A percentile compares a stretch with the other conserved stretches of the same genome.
Conservation (phyloP, 2,797 vertebrate species). For the Molossus molossus region DNA sequence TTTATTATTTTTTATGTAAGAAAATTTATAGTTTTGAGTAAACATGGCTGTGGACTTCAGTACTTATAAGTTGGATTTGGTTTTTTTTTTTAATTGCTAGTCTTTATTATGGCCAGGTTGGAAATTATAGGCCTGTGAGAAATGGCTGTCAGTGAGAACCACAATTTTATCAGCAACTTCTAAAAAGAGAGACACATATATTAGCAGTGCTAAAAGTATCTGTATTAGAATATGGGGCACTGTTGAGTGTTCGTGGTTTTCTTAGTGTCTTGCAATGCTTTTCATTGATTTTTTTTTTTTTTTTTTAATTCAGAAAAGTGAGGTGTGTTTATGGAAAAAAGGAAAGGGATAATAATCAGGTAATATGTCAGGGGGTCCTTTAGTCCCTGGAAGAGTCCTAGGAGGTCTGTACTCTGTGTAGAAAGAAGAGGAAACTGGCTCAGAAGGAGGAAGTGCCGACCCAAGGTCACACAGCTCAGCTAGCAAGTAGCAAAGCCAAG, state of each 20-base stretch:
- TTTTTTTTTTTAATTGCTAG: background rate
- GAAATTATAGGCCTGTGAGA: background rate
- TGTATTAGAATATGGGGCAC: background rate
- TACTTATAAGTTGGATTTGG: background rate
- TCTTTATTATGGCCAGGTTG: background rate
- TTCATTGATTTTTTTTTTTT: background rate
- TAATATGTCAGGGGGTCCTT: too few species aligned
- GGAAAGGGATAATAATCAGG: too few species aligned
- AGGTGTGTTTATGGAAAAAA: background rate
- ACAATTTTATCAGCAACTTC: background rate
- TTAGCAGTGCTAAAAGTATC: background rate
- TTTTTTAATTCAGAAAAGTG: background rate
- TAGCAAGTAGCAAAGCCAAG: background rate
- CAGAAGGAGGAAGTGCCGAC: accelerated
- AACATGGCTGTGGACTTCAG: background rate
- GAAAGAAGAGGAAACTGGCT: background rate
- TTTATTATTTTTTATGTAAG: background rate
- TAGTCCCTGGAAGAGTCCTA: background rate
- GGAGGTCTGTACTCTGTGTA: background rate
- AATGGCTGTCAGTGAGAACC: background rate
- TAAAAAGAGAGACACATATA: background rate
- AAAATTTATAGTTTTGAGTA: background rate
- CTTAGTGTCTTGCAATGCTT: background rate
- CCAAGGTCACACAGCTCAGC: background rate
- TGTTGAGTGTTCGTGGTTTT: background rate